Percentiles rank a stretch among this genome's conserved stretches.
phyloP scores from a whole-genome alignment of 2,113 vertebrate genomes.

The Oncorhynchus tshawytscha region DNA sequence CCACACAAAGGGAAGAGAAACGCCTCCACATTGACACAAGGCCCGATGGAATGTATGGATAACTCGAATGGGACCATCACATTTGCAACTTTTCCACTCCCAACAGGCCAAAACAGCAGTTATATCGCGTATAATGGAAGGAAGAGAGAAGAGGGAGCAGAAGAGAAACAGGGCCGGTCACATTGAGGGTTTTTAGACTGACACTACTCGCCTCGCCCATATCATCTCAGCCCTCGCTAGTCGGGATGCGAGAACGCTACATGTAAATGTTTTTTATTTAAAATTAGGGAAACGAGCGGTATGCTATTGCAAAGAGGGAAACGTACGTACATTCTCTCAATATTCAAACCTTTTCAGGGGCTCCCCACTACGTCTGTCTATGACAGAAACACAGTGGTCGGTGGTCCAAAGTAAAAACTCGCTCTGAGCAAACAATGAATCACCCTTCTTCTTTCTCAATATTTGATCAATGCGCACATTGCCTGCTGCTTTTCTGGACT shows the following conservation, averaged over 20 bases:
- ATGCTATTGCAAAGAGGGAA: too few relatives aligned
- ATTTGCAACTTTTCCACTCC: too few relatives aligned
- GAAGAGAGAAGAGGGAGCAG: neutral
- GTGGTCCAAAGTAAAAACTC: conserved; percentile 9
- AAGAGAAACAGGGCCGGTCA: neutral
- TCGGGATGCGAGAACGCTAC: neutral
- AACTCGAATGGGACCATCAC: too few relatives aligned
- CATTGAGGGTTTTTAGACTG: conserved; percentile 18
- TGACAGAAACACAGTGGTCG: neutral
- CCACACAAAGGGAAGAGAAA: conserved; percentile 31
- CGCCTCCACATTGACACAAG: neutral
- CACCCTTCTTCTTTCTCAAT: conserved; percentile 21
- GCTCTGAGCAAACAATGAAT: conserved; percentile 29
- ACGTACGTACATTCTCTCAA: neutral
- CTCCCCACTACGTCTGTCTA: neutral
- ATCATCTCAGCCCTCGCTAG: conserved; percentile 13
- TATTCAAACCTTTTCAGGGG: neutral
- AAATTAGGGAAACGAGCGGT: too few relatives aligned
- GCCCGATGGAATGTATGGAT: neutral
- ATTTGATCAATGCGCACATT: conserved; percentile 1
- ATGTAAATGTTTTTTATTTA: too few relatives aligned
- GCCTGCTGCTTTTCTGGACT: too few relatives aligned
- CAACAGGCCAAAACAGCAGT: too few relatives aligned
- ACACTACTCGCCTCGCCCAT: conserved; percentile 38
- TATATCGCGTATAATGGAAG: neutral